Base-by-base conservation (phyloP, 2,113 vertebrate species). In the Ophthalmolycus amberensis region DNA sequence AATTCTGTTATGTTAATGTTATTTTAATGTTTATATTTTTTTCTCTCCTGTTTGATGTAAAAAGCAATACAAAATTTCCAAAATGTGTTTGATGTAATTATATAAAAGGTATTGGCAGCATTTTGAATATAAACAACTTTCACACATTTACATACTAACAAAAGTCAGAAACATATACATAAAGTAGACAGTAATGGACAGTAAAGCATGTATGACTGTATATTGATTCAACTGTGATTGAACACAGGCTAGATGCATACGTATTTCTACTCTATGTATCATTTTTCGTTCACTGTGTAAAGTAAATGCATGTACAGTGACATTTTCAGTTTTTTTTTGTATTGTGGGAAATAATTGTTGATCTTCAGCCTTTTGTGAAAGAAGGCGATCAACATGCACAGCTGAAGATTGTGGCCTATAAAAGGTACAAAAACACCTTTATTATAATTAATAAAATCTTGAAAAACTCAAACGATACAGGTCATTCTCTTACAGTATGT, bases 401-500 rank as follows among this genome's bases (percentile, higher is more conserved):
- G 27, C 18, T 38, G 27, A 65, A 34, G 9, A 70, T 18, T 27
- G 18, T 80, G 27, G 52, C 42, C 50, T 27, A 83, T 56, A 63
- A 15, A 48, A 59, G 70, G 66, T 85, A 90, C 22, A 87, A 87
- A 91, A 86, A 65, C 18, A 69, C 11, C 82, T 87, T 63, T 60
- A 84, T 79, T 85, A 18, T 82, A 16, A 52, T 71, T 46, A 77
- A 71, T 56, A 88, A 88, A 87, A 83, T 59, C 62, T 79, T 59
- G 2, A 64, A 71, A 73, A 34, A 77, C 22, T 85, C 34, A 67
- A 72, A 87, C 15, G 5, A 75, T 69, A 79, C 80, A 80, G 44
- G 54, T 72, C 52, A 52, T 59, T 86, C 71, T 83, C 73, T 90
- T 78, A 78, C 76, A 80, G 56, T 81, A 89, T 89, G 29, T 89